These are phyloP conservation scores for Drosophila arawakana DNA, from an alignment of 1,140 invertebrate species.

Conservation along the genomic window DNA sequence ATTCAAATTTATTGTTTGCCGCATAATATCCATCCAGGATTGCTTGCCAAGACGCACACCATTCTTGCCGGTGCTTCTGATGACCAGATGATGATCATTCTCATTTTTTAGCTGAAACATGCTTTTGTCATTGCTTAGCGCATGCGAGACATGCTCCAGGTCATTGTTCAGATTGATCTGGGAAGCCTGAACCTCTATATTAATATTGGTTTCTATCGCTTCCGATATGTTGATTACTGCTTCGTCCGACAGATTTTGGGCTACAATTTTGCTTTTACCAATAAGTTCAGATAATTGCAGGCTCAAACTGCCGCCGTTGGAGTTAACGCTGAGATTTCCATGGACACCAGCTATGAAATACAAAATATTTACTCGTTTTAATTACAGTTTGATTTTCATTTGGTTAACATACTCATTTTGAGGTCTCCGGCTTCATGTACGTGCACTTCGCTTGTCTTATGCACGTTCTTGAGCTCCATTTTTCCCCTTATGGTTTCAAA, in stretches of 20 bases:
- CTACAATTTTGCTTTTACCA: slow-evolving; percentile 62
- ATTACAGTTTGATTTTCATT: neutral
- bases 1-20: slow-evolving; percentile 32
- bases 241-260: slow-evolving; percentile 53
- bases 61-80: slow-evolving; percentile 47
- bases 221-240: slow-evolving; percentile 77
- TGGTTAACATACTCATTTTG: slow-evolving; percentile 69
- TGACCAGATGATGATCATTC: slow-evolving; percentile 39
- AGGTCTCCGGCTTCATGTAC: slow-evolving; percentile 66
- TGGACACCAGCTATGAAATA: slow-evolving; percentile 69
- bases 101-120: slow-evolving; percentile 48
- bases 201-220: slow-evolving; percentile 61
- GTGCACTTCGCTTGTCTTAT: slow-evolving; percentile 68
- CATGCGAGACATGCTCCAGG: slow-evolving; percentile 58
- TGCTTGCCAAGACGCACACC: slow-evolving; percentile 75
- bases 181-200: slow-evolving; percentile 59
- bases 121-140: slow-evolving; percentile 44
- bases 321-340: slow-evolving; percentile 66
- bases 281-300: slow-evolving; percentile 75
- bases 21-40: slow-evolving; percentile 75
- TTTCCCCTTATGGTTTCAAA: slow-evolving; percentile 70
- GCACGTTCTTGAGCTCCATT: slow-evolving; percentile 74
- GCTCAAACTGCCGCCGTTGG: slow-evolving; percentile 73
- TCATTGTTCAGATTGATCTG: slow-evolving; percentile 57
- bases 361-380: neutral